Evolutionary conservation across 2,888 invertebrate genomes (phyloP).

Genomic region (Spisula subtruncata): DNA sequence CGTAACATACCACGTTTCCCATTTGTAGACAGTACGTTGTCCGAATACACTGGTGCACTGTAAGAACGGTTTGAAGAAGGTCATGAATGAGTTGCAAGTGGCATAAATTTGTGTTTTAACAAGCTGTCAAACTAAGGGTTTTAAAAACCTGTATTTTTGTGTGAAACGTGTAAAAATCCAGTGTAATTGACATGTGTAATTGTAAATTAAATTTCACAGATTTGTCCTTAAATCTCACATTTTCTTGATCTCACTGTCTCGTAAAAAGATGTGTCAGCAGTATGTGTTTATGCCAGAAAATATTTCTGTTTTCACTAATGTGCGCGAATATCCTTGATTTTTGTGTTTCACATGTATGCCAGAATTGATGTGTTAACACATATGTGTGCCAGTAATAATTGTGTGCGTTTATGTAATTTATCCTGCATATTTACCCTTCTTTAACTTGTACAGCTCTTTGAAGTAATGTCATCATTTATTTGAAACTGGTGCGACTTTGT

Average conservation of each 20-base stretch:
- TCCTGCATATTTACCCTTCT: background rate
- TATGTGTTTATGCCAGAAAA: conserved; percentile 16
- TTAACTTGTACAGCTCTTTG: conserved; percentile 4
- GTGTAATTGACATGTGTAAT: background rate
- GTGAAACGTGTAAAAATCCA: conserved; percentile 11
- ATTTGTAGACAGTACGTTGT: background rate
- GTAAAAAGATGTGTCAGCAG: background rate
- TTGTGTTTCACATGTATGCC: conserved; percentile 13
- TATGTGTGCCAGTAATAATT: conserved; percentile 25
- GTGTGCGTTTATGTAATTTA: conserved; percentile 10
- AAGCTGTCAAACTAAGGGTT: background rate
- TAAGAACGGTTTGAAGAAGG: background rate
- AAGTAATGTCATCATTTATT: background rate
- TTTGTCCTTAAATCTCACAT: conserved; percentile 16
- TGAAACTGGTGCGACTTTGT: background rate
- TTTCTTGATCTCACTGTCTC: conserved; percentile 27
- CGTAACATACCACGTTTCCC: background rate
- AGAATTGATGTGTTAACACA: conserved; percentile 38
- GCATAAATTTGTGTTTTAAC: background rate
- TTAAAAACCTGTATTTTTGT: conserved; percentile 8
- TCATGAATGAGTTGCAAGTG: background rate
- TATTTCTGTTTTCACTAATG: background rate
- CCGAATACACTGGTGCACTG: background rate
- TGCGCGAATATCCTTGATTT: background rate
- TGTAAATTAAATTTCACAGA: conserved; percentile 9